phyloP scores from a whole-genome alignment of 2,888 invertebrate species.

The Coelinius sp. region DNA sequence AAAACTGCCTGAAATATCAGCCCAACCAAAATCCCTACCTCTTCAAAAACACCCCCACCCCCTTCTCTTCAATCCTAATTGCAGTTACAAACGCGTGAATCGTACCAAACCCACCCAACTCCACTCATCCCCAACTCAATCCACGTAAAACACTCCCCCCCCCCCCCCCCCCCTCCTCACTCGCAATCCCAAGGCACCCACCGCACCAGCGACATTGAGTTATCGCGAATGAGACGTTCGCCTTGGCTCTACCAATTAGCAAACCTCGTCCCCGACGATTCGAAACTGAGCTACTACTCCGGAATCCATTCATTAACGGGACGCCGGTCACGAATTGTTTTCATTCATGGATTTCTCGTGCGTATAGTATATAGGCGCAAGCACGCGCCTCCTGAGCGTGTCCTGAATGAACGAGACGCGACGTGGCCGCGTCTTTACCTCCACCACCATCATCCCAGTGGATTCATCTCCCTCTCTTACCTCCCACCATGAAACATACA shows the following conservation, averaged over 20 bases:
- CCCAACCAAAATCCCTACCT: background rate
- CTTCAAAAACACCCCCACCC: background rate
- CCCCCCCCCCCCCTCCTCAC: background rate
- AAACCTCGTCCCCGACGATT: constrained; percentile 53
- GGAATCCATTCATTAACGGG: constrained; percentile 64
- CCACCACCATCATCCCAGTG: constrained; percentile 9
- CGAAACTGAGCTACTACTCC: constrained; percentile 59
- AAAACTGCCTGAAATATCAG: constrained; percentile 48
- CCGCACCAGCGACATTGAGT: constrained; percentile 46
- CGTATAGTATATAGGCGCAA: constrained; percentile 47
- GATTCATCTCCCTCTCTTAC: background rate
- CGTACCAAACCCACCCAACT: too few species aligned
- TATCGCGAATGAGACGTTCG: constrained; percentile 50
- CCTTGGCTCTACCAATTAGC: constrained; percentile 52
- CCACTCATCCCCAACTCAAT: too few species aligned
- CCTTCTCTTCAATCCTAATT: background rate
- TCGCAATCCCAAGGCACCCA: background rate
- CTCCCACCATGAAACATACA: background rate
- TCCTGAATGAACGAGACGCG: constrained; percentile 50
- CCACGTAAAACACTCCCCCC: too few species aligned
- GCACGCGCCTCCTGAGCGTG: constrained; percentile 46
- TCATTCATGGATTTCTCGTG: constrained; percentile 66
- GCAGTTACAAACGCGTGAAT: background rate
- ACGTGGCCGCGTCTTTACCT: constrained; percentile 27
- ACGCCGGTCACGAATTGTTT: constrained; percentile 64